Evolutionary conservation across 1,140 invertebrate genomes (phyloP), one percentile per base, ranked within the genome.

Genomic region (Paraescarpia echinospica): DNA sequence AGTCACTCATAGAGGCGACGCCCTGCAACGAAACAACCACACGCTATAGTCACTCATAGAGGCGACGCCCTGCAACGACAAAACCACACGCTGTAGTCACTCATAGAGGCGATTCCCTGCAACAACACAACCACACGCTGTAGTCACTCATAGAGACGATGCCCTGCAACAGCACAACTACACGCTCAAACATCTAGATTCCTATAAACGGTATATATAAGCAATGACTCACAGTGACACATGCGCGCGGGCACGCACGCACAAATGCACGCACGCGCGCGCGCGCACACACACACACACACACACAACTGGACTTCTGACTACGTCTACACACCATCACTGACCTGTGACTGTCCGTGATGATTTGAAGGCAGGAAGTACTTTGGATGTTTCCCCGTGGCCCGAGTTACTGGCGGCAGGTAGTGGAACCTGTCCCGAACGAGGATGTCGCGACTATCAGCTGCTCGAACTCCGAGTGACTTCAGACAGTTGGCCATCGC

Each of bases 401-500:
- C 92, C 89, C 96, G 96, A 33, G 95, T 95, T 34, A 95, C 95
- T 18, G 96, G 95, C 48, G 94, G 93, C 96, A 99, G 99, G 1
- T 98, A 98, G 95, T 99, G 98, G 96, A 99, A 99, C 51, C 98
- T 97, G 1, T 98, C 98, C 22, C 98, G 97, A 0, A 98, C 98
- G 77, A 98, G 96, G 0, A 97, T 96, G 96, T 99, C 99, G 14
- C 98, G 94, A 0, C 98, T 98, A 95, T 99, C 98, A 94, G 97
- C 98, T 0, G 98, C 98, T 92, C 97, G 97, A 0, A 99, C 99
- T 0, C 98, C 98, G 2, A 99, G 97, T 92, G 97, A 97, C 94
- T 98, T 97, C 94, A 99, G 95, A 95, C 99, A 99, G 95, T 98
- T 98, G 94, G 98, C 98, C 96, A 99, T 98, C 96, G 99, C 98